Percentiles rank a stretch among this genome's conserved stretches.
phyloP scores from a whole-genome alignment of 1,140 invertebrate genomes.

The Sinella curviseta region DNA sequence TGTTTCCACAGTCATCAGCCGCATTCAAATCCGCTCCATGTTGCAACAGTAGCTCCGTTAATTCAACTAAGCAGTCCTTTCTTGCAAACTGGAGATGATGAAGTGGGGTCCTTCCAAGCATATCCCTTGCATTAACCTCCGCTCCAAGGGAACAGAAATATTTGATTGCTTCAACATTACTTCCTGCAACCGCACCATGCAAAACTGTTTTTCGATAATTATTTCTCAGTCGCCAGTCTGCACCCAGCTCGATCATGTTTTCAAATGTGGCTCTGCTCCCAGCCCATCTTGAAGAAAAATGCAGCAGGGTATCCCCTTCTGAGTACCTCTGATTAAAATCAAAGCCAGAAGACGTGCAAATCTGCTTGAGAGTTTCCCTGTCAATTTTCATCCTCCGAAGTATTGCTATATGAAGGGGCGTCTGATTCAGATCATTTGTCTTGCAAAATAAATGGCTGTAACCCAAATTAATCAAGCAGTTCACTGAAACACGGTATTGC shows the following conservation, averaged over 20 bases:
- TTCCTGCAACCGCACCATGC: neutral
- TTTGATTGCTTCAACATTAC: neutral
- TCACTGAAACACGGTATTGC: neutral
- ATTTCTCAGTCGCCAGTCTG: neutral
- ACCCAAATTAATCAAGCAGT: neutral
- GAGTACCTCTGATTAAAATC: neutral
- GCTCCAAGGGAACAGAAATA: neutral
- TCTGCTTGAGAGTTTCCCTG: neutral
- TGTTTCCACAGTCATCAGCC: neutral
- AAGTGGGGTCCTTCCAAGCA: neutral
- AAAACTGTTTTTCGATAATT: neutral
- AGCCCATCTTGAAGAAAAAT: neutral
- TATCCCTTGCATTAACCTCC: neutral
- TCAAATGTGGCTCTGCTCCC: neutral
- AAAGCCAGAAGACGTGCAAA: neutral
- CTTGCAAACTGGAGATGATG: neutral
- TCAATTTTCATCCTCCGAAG: neutral
- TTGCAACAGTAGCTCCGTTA: neutral
- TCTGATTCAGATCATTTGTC: neutral
- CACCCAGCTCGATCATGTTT: neutral
- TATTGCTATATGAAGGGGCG: neutral
- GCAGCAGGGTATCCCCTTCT: neutral
- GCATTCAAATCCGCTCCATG: neutral
- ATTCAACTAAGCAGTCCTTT: neutral
- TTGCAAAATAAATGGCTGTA: neutral